Percentiles rank a stretch among this genome's conserved stretches.
phyloP scores from a whole-genome alignment of 2,113 vertebrate genomes.

The Xenopus laevis region DNA sequence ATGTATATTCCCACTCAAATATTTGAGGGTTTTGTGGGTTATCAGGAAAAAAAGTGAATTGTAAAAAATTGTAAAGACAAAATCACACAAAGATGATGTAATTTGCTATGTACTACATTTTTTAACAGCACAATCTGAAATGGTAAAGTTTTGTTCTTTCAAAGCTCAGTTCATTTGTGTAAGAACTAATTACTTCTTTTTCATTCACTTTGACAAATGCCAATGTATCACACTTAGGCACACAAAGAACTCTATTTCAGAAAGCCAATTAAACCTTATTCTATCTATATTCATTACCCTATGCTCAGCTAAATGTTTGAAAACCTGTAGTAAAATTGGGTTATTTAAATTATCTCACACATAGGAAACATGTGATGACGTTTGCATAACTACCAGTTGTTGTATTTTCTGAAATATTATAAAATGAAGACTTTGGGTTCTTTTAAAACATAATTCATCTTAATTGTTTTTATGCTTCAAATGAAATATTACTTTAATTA shows the following conservation, averaged over 20 bases:
- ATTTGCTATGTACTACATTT: no score
- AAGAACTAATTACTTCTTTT: slow-evolving; percentile 70
- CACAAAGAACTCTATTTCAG: slow-evolving; percentile 67
- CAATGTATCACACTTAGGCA: slow-evolving; percentile 68
- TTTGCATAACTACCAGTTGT: slow-evolving; percentile 55
- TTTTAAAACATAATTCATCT: slow-evolving; percentile 61
- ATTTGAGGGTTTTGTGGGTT: no score
- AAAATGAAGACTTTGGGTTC: slow-evolving; percentile 47
- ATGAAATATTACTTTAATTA: slow-evolving; percentile 69
- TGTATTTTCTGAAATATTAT: slow-evolving; percentile 55
- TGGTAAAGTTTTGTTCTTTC: slow-evolving; percentile 58
- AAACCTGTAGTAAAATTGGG: slow-evolving; percentile 67
- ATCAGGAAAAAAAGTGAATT: no score
- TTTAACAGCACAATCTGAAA: slow-evolving; percentile 55
- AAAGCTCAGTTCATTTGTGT: slow-evolving; percentile 66
- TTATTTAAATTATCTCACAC: slow-evolving; percentile 73
- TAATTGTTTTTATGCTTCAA: slow-evolving; percentile 69
- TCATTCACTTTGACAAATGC: slow-evolving; percentile 74
- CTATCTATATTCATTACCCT: slow-evolving; percentile 73
- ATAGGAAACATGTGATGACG: slow-evolving; percentile 57
- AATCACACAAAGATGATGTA: background rate
- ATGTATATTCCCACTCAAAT: no score
- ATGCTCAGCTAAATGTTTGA: slow-evolving; percentile 74
- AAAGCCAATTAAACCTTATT: slow-evolving; percentile 79
- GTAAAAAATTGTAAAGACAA: no score